Evolutionary conservation across 2,113 vertebrate genomes (phyloP).

Genomic region (Oenanthe melanoleuca): DNA sequence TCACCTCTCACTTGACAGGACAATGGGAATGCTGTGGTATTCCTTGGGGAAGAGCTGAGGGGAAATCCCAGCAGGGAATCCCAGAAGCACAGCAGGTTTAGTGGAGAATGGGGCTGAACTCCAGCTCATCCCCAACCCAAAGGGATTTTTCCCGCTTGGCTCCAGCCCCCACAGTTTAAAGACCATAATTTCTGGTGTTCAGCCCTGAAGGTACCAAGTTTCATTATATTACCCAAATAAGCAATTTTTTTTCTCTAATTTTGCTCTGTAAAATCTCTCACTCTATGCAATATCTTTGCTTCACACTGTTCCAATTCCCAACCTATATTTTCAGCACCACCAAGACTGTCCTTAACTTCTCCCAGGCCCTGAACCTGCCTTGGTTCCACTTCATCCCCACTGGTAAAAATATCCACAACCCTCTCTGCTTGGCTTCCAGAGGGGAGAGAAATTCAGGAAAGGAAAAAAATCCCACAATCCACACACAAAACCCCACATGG

Average conservation of each 20-base stretch:
- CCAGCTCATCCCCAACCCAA: not conserved
- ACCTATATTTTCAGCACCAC: not conserved
- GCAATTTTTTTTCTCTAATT: not conserved
- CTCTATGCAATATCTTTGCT: not conserved
- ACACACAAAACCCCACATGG: not conserved
- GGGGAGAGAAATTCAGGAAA: not conserved
- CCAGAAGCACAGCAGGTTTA: not conserved
- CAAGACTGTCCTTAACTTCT: not conserved
- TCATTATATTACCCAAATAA: not conserved
- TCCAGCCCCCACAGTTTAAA: not conserved
- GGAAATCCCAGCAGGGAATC: accelerated
- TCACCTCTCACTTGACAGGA: not conserved
- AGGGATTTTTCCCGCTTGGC: not conserved
- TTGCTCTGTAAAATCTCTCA: not conserved
- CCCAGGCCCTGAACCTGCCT: not conserved
- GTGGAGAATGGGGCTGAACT: not conserved
- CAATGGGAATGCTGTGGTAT: accelerated
- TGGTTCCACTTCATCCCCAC: not conserved
- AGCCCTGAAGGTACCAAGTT: not conserved
- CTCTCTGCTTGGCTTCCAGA: not conserved
- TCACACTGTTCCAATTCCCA: not conserved
- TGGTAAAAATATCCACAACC: not conserved
- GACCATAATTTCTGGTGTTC: not conserved
- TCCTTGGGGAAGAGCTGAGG: not conserved
- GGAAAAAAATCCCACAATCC: not conserved